Base-by-base conservation (phyloP, 2,888 invertebrate species). In the Yponomeuta evonymella region DNA sequence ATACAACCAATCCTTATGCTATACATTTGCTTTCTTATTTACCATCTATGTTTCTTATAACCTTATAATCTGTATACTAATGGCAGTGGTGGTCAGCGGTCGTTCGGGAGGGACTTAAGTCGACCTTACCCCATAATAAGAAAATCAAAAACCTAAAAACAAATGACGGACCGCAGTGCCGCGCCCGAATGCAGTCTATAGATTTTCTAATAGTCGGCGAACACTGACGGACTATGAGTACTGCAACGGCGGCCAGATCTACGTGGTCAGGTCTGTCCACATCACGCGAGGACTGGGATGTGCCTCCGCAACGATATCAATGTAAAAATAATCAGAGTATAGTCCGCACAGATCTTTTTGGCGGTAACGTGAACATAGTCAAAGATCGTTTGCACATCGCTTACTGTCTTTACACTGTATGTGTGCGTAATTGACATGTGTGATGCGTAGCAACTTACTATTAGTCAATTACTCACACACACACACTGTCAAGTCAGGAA, bases 1-100 rank as follows among this genome's bases (percentile, higher is more conserved):
- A 58, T 58, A 58, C 51, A 58, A 51, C 29, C 70, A 64, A 64
- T 33, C 30, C 65, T 51, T 65, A 58, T 51, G 6, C 66, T 66
- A 66, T 29, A 62, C 66, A 66, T 58, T 66, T 70, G 43, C 76
- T 76, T 74, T 76, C 71, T 75, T 72, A 83, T 87, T 79, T 79
- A 76, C 77, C 80, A 80, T 79, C 75, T 76, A 77, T 72, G 69
- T 78, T 75, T 72, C 79, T 80, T 83, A 82, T 77, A 74, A 71
- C 77, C 84, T 85, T 86, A 87, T 74, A n/a, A 78, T 75, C 76
- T 81, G 81, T 81, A 76, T 69, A 79, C 84, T 86, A 88, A 86
- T 91, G 91, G 91, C 91, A 91, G 91, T 91, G 88, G 77, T 85
- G 82, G 82, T 85, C 80, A 85, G 88, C 86, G 84, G 87, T 86